Conservation (phyloP, 2,797 vertebrate genomes). For the Melanotaenia maccullochi region DNA sequence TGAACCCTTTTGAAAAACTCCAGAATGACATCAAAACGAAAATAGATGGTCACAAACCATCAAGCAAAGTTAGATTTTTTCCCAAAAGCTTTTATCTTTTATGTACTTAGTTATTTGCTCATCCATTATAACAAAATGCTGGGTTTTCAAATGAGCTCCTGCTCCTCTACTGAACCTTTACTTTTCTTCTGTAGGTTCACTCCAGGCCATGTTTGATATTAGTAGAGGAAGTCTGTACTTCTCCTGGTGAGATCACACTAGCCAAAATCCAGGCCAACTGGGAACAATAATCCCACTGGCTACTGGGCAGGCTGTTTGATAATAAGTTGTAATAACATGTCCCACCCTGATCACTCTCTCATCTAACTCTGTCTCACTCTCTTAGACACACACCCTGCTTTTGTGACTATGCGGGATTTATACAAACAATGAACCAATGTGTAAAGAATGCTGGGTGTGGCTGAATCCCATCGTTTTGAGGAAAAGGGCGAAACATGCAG, state of each 20-base stretch:
- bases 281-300: conserved; percentile 68
- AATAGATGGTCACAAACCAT: neutral
- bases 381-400: conserved; percentile 64
- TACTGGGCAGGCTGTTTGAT: conserved; percentile 68
- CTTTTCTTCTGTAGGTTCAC: conserved; percentile 7
- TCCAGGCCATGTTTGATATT: conserved; percentile 34
- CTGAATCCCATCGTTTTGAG: conserved; percentile 64
- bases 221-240: conserved; percentile 23
- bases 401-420: conserved; percentile 70
- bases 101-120: neutral
- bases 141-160: neutral
- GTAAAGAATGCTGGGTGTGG: conserved; percentile 78
- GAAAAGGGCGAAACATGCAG: conserved; percentile 56
- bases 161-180: conserved; percentile 24
- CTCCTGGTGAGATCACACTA: conserved; percentile 53
- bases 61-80: neutral
- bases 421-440: conserved; percentile 77
- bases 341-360: conserved; percentile 62
- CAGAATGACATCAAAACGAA: neutral
- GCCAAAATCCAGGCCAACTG: conserved; percentile 52
- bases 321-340: conserved; percentile 70
- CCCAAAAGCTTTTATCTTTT: neutral
- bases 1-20: neutral
- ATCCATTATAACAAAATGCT: neutral
- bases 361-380: conserved; percentile 30